Conservation (phyloP, 2,888 invertebrate species). For the Unio delphinus region DNA sequence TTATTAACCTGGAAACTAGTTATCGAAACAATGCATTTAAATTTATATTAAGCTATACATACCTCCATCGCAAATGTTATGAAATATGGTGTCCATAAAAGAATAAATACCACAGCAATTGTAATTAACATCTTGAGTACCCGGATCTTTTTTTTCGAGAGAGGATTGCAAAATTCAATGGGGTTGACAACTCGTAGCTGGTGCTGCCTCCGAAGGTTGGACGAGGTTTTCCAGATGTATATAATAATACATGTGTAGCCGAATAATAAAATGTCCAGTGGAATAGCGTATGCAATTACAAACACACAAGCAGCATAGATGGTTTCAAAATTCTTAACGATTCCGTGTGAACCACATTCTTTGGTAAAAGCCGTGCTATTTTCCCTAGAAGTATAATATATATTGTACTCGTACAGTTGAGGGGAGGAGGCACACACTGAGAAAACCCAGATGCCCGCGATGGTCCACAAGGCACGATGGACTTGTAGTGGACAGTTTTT, state of each 20-base stretch:
- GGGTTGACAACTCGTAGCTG: not conserved
- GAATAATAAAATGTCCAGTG: slow-evolving; percentile 16
- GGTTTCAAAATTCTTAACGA: slow-evolving; percentile 32
- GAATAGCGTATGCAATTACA: slow-evolving; percentile 21
- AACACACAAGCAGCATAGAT: slow-evolving; percentile 27
- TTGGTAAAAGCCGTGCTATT: slow-evolving; percentile 8
- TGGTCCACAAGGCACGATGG: slow-evolving; percentile 5
- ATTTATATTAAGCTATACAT: not conserved
- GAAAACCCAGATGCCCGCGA: slow-evolving; percentile 24
- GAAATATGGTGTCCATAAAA: slow-evolving; percentile 34
- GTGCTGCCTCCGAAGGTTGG: slow-evolving; percentile 3
- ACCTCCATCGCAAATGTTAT: slow-evolving; percentile 28
- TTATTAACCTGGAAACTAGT: no score
- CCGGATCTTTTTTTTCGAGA: slow-evolving; percentile 14
- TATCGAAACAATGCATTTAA: no score
- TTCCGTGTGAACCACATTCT: slow-evolving; percentile 35
- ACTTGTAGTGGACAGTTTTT: slow-evolving; percentile 6
- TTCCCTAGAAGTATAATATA: slow-evolving; percentile 10
- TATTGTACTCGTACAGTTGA: slow-evolving; percentile 40
- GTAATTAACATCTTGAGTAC: slow-evolving; percentile 21
- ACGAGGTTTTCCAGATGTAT: slow-evolving; percentile 17
- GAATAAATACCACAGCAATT: slow-evolving; percentile 16
- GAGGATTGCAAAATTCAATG: not conserved
- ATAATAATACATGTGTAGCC: slow-evolving; percentile 20
- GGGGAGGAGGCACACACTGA: slow-evolving; percentile 26